Evolutionary conservation across 2,888 invertebrate species (phyloP), one percentile per base, ranked within the genome.

Genomic region (Drosophila niveifrons): DNA sequence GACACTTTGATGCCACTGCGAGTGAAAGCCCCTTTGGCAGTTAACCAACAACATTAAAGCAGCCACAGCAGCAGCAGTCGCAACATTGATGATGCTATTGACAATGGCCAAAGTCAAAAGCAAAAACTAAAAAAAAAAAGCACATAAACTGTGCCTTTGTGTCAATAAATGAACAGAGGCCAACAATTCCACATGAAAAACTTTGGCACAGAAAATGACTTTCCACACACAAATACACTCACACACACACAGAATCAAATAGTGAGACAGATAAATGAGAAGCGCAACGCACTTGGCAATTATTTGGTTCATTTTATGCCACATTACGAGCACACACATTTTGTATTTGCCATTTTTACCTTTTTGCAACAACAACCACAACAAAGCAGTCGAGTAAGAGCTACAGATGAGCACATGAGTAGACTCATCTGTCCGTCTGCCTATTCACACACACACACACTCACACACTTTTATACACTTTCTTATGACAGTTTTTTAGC

Each of bases 261-360:
- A 31, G 17, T 11, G 8, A 34, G n/a, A 39, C 7, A 39, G 3
- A 13, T 13, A 43, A 46, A 34, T 11, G 10, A 59, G 59, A 68
- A 47, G 69, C 68, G 75, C 70, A 66, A 89, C 87, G 81, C 83
- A 86, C 84, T 78, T 80, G 75, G 72, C 82, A 82, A 78, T 79
- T 80, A 82, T 90, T 90, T 83, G 82, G 87, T 81, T 80, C 89
- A 90, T 90, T 90, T 88, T 88, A 86, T 87, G 84, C 76, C 77
- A 82, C 85, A 90, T 90, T 85, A 85, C 82, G 61, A 66, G 56
- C 75, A 66, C 67, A 65, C 66, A 64, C 59, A 64, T 58, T 61
- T 46, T 18, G 51, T 61, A 31, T 63, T 70, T 78, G 78, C 76
- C 57, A 70, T 64, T 75, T 70, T 61, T 66, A 59, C 61, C 61